Evolutionary conservation across 2,113 vertebrate genomes (phyloP), one percentile per base, ranked within the genome.

Genomic region (Crotalus horridus): DNA sequence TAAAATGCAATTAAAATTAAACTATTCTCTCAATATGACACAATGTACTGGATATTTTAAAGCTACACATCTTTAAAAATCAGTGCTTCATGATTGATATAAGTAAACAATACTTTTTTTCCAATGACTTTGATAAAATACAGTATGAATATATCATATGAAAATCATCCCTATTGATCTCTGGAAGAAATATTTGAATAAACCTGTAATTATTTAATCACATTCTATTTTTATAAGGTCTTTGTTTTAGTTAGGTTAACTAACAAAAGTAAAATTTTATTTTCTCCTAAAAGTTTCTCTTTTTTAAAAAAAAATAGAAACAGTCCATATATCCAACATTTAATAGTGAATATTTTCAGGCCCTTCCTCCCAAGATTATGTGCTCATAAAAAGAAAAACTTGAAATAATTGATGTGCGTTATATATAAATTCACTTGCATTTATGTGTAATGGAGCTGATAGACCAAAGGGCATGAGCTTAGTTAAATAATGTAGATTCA

Each of bases 1-100:
- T 95, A 94, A 97, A 97, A 96, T 86, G 92, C 91, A 97, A 97
- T 97, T 97, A 96, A 96, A 97, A 96, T 96, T 93, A 96, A 97
- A 95, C 43, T 1, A 13, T 39, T 90, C 88, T 93, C 43, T 95
- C 94, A 93, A 88, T 56, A 95, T 96, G 93, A 95, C 69, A 96
- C 94, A 97, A 94, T 13, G n/a, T n/a, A 3, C 92, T 95, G 96
- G 95, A 96, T 69, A 96, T 95, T 94, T 96, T 5, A 26, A 96
- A 94, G 93, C 91, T 96, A 94, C 91, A 90, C 95, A 95, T 94
- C 92, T 96, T 96, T 85, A 94, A 93, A 93, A 93, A 92, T 95
- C 95, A 96, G 13, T 95, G 87, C 89, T 93, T 94, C 2, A 2
- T 64, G 74, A 89, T 89, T 94, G 94, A 89, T 59, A 20, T 64